Percentiles rank a stretch among this genome's conserved stretches.
These are phyloP conservation scores for Trichacis sp. DNA, from an alignment of 2,888 invertebrate genomes.

Conservation along the genomic window DNA sequence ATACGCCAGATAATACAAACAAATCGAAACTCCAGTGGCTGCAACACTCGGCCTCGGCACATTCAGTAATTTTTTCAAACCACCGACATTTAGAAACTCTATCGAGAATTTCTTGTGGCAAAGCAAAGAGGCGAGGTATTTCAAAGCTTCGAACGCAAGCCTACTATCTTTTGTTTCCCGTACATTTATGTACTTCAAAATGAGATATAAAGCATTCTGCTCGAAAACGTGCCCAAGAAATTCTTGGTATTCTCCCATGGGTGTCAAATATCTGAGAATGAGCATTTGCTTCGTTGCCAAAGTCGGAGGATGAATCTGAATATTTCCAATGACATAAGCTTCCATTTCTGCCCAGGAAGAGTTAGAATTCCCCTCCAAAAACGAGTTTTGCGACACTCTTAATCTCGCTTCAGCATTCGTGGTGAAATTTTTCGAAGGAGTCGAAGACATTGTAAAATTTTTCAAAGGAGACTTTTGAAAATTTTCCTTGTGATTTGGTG, in stretches of 20 bases:
- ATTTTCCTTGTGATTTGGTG: constrained; percentile 25
- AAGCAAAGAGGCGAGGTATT: constrained; percentile 92
- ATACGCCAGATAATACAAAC: constrained; percentile 95
- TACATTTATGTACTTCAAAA: constrained; percentile 91
- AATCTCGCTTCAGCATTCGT: constrained; percentile 3
- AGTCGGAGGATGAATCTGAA: constrained; percentile 91
- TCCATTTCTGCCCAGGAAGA: constrained; percentile 94
- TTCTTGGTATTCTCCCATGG: constrained; percentile 98
- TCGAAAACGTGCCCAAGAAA: constrained; percentile 94
- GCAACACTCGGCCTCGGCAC: constrained; percentile 95
- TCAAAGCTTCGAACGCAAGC: constrained; percentile 95
- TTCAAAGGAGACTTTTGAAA: constrained; percentile 31
- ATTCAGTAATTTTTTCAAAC: constrained; percentile 86
- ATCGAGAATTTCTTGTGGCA: constrained; percentile 99
- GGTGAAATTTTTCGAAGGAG: constrained; percentile 17
- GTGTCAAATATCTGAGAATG: constrained; percentile 93
- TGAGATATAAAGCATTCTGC: constrained; percentile 89
- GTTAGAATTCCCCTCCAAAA: constrained; percentile 71
- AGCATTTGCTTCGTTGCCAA: constrained; percentile 91
- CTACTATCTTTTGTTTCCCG: constrained; percentile 90
- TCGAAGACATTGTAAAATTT: constrained; percentile 33
- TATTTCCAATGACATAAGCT: constrained; percentile 88
- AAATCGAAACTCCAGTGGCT: constrained; percentile 95
- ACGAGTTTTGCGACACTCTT: not conserved
- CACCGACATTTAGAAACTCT: constrained; percentile 92